Base-by-base conservation (phyloP, 2,113 vertebrate genomes). In the Gnathonemus longibarbis region DNA sequence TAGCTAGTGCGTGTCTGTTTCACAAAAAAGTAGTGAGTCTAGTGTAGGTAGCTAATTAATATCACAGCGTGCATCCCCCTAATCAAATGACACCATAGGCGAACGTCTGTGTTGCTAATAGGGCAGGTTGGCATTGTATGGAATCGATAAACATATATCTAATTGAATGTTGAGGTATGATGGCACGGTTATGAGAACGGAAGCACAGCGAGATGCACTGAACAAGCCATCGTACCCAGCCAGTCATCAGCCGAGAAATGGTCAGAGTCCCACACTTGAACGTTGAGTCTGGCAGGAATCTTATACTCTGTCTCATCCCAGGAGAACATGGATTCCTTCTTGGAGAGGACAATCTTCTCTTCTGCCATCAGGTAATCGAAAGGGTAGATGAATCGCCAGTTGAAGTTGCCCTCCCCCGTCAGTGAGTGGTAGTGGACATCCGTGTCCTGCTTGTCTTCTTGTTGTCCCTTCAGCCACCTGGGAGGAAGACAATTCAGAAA, bases 241-340 rank as follows among this genome's bases (percentile, higher is more conserved):
- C 99, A 99, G 91, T 99, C 98, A 0, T 99, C 98, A 0, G 98
- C 98, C 0, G 98, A 99, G 96, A 99, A 99, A 94, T 99, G 98
- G 93, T 99, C 98, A 0, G 98, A 98, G 0, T 99, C 98, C 98
- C 98, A 99, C 91, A 99, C 98, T 95, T 99, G 98, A 93, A 99
- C 90, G 0, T 98, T 99, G 93, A 99, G 98, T 31, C 98, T 96
- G 0, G 98, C 97, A 0, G 98, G 98, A 91, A 99, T 99, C 95
- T 99, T 99, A 93, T 99, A 99, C 90, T 99, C 98, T 0, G 98
- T 99, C 95, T 99, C 98, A 0, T 99, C 98, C 98, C 98, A 99
- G 92, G 98, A 99, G 94, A 99, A 99, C 97, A 99, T 98, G 90
- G 98, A 99, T 94, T 99, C 98, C 91, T 99, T 99, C 95, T 98